phyloP scores from a whole-genome alignment of 2,797 vertebrate genomes.

The Sebastes reedi region DNA sequence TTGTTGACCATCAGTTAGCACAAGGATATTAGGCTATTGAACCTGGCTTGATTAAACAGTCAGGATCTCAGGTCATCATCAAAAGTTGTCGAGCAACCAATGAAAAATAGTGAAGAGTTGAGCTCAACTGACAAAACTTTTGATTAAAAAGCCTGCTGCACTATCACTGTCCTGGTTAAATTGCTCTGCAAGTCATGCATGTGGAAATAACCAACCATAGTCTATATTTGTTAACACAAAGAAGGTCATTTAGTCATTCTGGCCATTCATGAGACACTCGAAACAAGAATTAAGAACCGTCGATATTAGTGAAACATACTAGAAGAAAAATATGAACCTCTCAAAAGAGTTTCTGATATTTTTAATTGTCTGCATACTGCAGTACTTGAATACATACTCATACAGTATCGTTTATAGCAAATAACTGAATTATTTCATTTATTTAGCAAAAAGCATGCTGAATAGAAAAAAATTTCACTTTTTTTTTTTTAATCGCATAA shows the following conservation, averaged over 20 bases:
- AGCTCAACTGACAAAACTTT: conserved; percentile 32
- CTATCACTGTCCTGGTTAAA: conserved; percentile 41
- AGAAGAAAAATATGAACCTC: conserved; percentile 78
- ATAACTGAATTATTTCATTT: conserved; percentile 87
- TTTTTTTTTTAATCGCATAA: conserved; percentile 52
- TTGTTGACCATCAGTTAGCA: conserved; percentile 3
- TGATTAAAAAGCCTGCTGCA: conserved; percentile 19
- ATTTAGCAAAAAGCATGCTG: conserved; percentile 87
- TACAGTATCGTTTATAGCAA: conserved; percentile 87
- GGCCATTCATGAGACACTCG: conserved; percentile 69
- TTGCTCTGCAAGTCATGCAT: conserved; percentile 66
- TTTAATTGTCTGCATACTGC: conserved; percentile 85
- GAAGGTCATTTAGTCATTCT: conserved; percentile 68
- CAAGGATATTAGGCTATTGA: background rate
- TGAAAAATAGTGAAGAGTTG: conserved; percentile 25
- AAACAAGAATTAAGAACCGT: conserved; percentile 67
- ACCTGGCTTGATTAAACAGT: conserved; percentile 18
- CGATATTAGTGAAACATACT: conserved; percentile 76
- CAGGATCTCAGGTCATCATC: conserved; percentile 24
- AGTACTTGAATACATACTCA: conserved; percentile 86
- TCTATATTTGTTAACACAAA: conserved; percentile 68
- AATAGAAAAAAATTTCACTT: conserved; percentile 82
- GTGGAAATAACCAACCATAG: conserved; percentile 55
- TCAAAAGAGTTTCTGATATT: conserved; percentile 78
- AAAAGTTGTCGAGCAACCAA: conserved; percentile 20